These are phyloP conservation scores for Trematocara caparti DNA, from an alignment of 2,797 vertebrate genomes.

Conservation along the genomic window DNA sequence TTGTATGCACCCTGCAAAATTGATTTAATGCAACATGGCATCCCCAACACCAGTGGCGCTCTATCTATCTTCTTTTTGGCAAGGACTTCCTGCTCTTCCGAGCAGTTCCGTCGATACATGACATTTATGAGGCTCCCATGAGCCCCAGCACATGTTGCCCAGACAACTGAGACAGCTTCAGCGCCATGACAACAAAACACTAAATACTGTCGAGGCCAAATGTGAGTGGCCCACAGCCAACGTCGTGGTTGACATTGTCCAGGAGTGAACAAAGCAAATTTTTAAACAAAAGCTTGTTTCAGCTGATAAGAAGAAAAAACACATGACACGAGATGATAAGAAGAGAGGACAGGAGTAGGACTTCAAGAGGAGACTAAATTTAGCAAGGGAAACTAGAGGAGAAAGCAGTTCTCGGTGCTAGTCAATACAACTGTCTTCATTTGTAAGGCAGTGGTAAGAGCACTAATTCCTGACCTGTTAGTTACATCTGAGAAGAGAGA, in stretches of 20 bases:
- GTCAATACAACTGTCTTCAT: slow-evolving; percentile 72
- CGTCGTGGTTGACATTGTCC: slow-evolving; percentile 3
- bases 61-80: slow-evolving; percentile 60
- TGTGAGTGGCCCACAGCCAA: slow-evolving; percentile 51
- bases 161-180: slow-evolving; percentile 69
- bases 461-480: slow-evolving; percentile 78
- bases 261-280: slow-evolving; percentile 10
- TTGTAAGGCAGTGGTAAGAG: slow-evolving; percentile 66
- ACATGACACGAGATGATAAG: slow-evolving; percentile 10
- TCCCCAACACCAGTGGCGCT: slow-evolving; percentile 63
- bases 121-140: slow-evolving; percentile 70
- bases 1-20: slow-evolving; percentile 16
- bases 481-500: slow-evolving; percentile 73
- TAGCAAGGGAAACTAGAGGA: slow-evolving; percentile 15
- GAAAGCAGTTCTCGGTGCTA: slow-evolving; percentile 32
- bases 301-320: slow-evolving; percentile 37
- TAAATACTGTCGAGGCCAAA: slow-evolving; percentile 52
- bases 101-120: slow-evolving; percentile 59
- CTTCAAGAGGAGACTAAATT: background rate
- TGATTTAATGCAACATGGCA: slow-evolving; percentile 67
- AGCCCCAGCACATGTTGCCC: slow-evolving; percentile 63
- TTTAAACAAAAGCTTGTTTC: slow-evolving; percentile 38
- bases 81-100: slow-evolving; percentile 58
- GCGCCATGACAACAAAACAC: slow-evolving; percentile 68
- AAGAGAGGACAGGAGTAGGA: background rate